Percentiles rank a stretch among this genome's conserved stretches.
Evolutionary conservation across 1,140 invertebrate species (phyloP).

Genomic region (Drosophila repleta): DNA sequence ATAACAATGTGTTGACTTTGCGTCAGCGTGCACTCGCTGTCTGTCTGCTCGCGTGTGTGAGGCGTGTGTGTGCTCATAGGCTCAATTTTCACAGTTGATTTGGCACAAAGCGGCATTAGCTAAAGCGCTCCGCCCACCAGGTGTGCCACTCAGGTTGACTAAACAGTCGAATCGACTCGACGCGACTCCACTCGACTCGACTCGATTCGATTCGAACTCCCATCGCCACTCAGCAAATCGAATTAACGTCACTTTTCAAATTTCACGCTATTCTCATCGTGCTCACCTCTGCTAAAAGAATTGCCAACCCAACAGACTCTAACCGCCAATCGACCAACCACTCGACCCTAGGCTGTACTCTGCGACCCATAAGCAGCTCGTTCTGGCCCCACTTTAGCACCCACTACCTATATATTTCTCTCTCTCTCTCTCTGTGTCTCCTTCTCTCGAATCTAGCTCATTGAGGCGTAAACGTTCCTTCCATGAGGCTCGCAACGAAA

Average conservation of each 20-base stretch:
- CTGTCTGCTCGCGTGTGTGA: slow-evolving; percentile 6
- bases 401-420: background rate
- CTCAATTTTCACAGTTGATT: slow-evolving; percentile 74
- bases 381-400: background rate
- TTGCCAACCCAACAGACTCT: background rate
- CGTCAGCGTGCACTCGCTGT: background rate
- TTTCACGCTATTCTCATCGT: slow-evolving; percentile 60
- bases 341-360: slow-evolving; percentile 11
- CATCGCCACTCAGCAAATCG: slow-evolving; percentile 49
- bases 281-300: slow-evolving; percentile 22
- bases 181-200: slow-evolving; percentile 1
- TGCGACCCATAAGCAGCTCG: slow-evolving; percentile 3
- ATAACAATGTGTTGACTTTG: background rate
- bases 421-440: background rate
- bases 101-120: slow-evolving; percentile 36
- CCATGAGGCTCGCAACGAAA: slow-evolving; percentile 19
- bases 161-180: background rate
- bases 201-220: slow-evolving; percentile 17
- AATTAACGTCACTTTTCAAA: slow-evolving; percentile 78
- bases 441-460: slow-evolving; percentile 27
- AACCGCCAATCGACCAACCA: slow-evolving; percentile 14
- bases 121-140: background rate
- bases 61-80: slow-evolving; percentile 43
- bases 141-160: slow-evolving; percentile 2
- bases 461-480: slow-evolving; percentile 47